Base-by-base conservation (phyloP, 2,113 vertebrate genomes). In the Apeltes quadracus region DNA sequence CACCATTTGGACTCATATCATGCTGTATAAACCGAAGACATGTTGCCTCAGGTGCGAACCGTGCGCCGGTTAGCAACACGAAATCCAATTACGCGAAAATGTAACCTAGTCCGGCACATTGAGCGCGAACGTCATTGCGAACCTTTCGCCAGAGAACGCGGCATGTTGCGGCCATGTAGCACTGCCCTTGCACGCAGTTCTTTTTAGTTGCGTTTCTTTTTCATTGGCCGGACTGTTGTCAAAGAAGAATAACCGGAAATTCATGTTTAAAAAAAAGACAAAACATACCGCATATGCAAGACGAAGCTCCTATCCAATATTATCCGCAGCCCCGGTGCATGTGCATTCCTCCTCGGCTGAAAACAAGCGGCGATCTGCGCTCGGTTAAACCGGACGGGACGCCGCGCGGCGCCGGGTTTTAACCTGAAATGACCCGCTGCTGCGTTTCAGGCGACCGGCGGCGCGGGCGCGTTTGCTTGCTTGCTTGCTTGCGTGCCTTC, bases 341-440 rank as follows among this genome's bases (percentile, higher is more conserved):
- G 79, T 65, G 73, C 86, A 88, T 91, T 91, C 84, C 87, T 83
- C 84, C 75, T 85, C 74, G 44, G 39, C 70, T 74, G 84, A 64
- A 81, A 29, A 59, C 48, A 78, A 53, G 84, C n/a, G 86, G 64
- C 44, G 85, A 43, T 84, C 84, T 85, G 80, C 79, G 86, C 32
- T 74, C 64, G 71, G 78, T 69, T 69, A 20, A 38, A 75, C 58
- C 74, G 84, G 69, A 59, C 76, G 72, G 88, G 84, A 85, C 76
- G 61, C 76, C 79, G 72, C 83, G 29, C 29, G 87, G 29, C 29
- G 87, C 83, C 81, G 58, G 78, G 79, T 73, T 76, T 84, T 89
- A 90, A 86, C 92, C 92, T 90, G 90, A 79, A 87, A 88, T 92
- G 91, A 93, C 91, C 92, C 88, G 77, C 65, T 69, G 12, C 81